Conservation (phyloP, 2,888 invertebrate species). For the Metopia argyrocephala region DNA sequence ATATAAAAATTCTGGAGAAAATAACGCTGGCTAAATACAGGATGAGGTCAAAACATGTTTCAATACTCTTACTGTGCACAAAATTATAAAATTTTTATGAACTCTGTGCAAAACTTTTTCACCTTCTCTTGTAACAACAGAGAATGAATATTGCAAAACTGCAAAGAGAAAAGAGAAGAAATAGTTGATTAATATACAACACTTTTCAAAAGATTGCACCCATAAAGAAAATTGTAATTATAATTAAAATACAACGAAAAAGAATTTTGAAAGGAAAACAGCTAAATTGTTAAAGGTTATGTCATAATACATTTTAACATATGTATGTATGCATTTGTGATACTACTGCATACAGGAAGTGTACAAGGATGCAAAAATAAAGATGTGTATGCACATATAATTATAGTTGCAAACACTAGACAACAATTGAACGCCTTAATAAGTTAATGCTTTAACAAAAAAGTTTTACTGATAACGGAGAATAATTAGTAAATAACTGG, state of each 20-base stretch:
- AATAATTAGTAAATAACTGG: too few species aligned
- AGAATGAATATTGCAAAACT: conserved; percentile 8
- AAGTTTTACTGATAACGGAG: too few species aligned
- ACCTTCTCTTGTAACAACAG: background rate
- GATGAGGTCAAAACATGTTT: too few species aligned
- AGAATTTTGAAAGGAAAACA: background rate
- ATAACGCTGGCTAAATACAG: too few species aligned
- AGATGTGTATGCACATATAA: background rate
- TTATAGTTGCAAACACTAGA: conserved; percentile 8
- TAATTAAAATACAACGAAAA: conserved; percentile 4
- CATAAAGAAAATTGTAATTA: conserved; percentile 38
- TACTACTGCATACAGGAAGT: too few species aligned
- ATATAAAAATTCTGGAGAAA: too few species aligned
- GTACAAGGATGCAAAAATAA: conserved; percentile 16
- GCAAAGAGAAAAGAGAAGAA: background rate
- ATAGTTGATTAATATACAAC: conserved; percentile 17
- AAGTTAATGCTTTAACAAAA: too few species aligned
- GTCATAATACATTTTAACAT: conserved; percentile 17
- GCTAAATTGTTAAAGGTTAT: conserved; percentile 3
- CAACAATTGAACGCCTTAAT: too few species aligned
- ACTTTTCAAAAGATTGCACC: conserved; percentile 47
- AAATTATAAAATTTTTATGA: too few species aligned
- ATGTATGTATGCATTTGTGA: conserved; percentile 6
- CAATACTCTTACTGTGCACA: too few species aligned
- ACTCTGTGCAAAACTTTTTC: background rate